These are phyloP conservation scores for Tetragnatha montana DNA, from an alignment of 2,888 invertebrate species.

Conservation along the genomic window DNA sequence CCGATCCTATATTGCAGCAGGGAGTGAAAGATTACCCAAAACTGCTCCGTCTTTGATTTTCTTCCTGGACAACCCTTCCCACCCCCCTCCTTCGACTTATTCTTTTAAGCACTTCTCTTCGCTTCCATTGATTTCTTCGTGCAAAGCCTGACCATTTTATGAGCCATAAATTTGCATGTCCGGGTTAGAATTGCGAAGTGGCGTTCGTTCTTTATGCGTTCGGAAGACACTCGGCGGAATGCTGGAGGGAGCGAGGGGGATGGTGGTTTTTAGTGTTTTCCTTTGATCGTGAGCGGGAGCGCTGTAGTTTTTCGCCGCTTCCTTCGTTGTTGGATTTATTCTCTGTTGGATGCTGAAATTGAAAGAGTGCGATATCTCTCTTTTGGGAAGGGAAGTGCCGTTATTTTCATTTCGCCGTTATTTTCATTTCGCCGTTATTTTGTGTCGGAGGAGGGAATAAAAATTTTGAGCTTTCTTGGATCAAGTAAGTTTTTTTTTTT, in stretches of 20 bases:
- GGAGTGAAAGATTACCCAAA: conserved; percentile 48
- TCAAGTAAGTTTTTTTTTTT: no score
- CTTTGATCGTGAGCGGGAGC: background rate
- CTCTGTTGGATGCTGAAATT: no score
- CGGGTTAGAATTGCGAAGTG: conserved; percentile 54
- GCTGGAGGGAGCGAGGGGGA: background rate
- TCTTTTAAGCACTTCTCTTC: conserved; percentile 51
- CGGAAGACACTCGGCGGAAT: conserved; percentile 31
- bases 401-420: no score
- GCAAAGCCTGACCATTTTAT: conserved; percentile 61
- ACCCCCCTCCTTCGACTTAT: conserved; percentile 44
- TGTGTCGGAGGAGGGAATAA: no score
- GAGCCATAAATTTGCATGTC: conserved; percentile 63
- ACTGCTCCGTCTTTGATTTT: conserved; percentile 45
- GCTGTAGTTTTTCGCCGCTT: no score
- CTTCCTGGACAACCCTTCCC: conserved; percentile 22
- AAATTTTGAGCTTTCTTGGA: no score
- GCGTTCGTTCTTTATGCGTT: conserved; percentile 21
- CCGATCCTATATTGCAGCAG: conserved; percentile 51
- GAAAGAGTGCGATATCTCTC: no score
- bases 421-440: no score
- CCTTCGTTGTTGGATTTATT: no score
- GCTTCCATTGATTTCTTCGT: conserved; percentile 56
- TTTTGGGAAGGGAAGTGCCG: no score
- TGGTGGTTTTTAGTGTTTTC: conserved; percentile 13